phyloP scores from a whole-genome alignment of 2,797 vertebrate species.

The Scleropages formosus region DNA sequence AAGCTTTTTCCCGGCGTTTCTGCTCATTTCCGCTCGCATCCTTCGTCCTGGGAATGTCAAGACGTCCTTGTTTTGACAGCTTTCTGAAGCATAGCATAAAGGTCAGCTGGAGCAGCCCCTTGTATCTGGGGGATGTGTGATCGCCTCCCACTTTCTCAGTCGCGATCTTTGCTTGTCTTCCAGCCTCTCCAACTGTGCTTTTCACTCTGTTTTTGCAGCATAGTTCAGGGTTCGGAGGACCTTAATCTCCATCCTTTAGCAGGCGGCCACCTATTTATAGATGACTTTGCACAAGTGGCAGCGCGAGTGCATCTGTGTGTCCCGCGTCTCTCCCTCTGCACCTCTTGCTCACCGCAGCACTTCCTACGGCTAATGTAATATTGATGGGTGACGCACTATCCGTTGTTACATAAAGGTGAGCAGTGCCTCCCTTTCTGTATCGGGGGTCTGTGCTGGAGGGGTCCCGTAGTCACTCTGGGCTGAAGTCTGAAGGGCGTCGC shows the following conservation, averaged over 20 bases:
- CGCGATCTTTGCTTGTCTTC: background rate
- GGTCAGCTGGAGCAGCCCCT: background rate
- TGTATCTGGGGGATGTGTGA: background rate
- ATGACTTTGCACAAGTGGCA: conserved; percentile 12
- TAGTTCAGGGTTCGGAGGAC: background rate
- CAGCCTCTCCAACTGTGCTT: background rate
- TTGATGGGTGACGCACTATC: conserved; percentile 48
- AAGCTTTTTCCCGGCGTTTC: too few relatives aligned
- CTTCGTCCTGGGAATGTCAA: too few relatives aligned
- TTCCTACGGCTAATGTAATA: conserved; percentile 48
- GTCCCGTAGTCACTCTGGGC: background rate
- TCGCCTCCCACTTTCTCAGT: too few relatives aligned
- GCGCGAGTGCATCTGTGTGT: background rate
- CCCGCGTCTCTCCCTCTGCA: background rate
- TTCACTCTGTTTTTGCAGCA: background rate
- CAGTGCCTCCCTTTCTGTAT: conserved; percentile 45
- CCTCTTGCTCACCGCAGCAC: background rate
- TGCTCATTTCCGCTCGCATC: too few relatives aligned
- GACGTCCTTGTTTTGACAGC: background rate
- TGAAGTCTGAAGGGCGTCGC: background rate
- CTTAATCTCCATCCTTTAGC: background rate
- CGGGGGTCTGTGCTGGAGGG: background rate
- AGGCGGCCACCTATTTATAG: conserved; percentile 15
- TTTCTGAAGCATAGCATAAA: background rate
- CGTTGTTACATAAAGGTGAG: conserved; percentile 42